Base-by-base conservation (phyloP, 2,888 invertebrate genomes). In the Synanthedon tipuliformis region DNA sequence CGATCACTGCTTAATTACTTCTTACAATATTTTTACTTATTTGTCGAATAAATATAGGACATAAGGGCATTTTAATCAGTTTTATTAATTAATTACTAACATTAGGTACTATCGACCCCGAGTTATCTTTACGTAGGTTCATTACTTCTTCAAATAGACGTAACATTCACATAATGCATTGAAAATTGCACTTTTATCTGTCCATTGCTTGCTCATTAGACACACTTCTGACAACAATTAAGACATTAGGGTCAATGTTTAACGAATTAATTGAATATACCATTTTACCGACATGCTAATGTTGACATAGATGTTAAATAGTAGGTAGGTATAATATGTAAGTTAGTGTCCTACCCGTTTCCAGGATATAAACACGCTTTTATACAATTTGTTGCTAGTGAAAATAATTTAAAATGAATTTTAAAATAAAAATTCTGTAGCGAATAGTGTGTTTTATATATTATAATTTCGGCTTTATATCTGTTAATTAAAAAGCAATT, bases 291-390 rank as follows among this genome's bases (percentile, higher is more conserved):
- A 34, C 34, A 10, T 10, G 34, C 10, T 34, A 34, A 34, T 34
- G 34, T 34, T 34, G 34, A 34, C 34, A 34, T 34, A 34, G 34
- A 2, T 34, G 34, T 34, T 34, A 45, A 45, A 8, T 41, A 45
- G 15, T 45, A 45, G 45, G 15, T 45, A 45, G 45, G 45, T 45
- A 45, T 60, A 57, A 65, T 23, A n/a, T n/a, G n/a, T n/a, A 23
- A 61, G 63, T 71, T 70, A 79, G 78, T 79, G 60, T 66, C 55
- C 57, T 61, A 65, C 61, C 64, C 64, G 68, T 68, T 59, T 60
- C 59, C 61, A 62, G 65, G 63, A 73, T 49, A 58, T 57, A 53
- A 50, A 52, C 57, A 63, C 60, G 60, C 53, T 49, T 13, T 49
- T 3, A 49, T 23, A 45, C 45, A 16, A 18, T 49, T 49, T 8